Base-by-base conservation (phyloP, 1,140 invertebrate genomes). In the Cephus cinctus region DNA sequence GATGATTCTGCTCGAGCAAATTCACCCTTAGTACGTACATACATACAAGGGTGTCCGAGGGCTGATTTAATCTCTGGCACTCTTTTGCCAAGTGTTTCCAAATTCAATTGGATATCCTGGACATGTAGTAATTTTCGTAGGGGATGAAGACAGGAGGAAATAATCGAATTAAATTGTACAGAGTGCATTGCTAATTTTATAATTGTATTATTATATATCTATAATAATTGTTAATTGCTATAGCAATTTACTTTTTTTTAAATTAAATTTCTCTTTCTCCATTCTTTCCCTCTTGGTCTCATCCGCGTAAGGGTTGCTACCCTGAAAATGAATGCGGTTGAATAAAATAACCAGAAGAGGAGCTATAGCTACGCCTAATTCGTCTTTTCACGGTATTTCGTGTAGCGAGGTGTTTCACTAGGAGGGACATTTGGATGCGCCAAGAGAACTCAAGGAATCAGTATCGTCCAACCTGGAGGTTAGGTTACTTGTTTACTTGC, bases 401-500 rank as follows among this genome's bases (percentile, higher is more conserved):
- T n/a, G n/a, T n/a, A n/a, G n/a, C n/a, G n/a, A n/a, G n/a, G n/a
- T n/a, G n/a, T n/a, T n/a, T n/a, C n/a, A n/a, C n/a, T n/a, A 36
- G 22, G 35, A 15, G 14, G 41, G 50, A 52, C 58, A 60, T 63
- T 58, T 56, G 58, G 56, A 48, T 50, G n/a, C n/a, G n/a, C n/a
- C n/a, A n/a, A n/a, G n/a, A n/a, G n/a, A n/a, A n/a, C n/a, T n/a
- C n/a, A n/a, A n/a, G n/a, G 61, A 65, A 69, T 67, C 61, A 38
- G 59, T 57, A 64, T 60, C 58, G 40, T n/a, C 25, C 39, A 23
- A 27, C 20, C 21, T 36, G 45, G 54, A 56, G 67, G 61, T 67
- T 57, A 46, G 56, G 56, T 66, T 64, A 61, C 57, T 63, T 64
- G 64, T 64, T 67, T 57, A 57, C 59, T 59, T 55, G 36, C 54